Percentiles rank a stretch among this genome's conserved stretches.
Evolutionary conservation across 2,888 invertebrate genomes (phyloP).

Genomic region (Monopis laevigella): DNA sequence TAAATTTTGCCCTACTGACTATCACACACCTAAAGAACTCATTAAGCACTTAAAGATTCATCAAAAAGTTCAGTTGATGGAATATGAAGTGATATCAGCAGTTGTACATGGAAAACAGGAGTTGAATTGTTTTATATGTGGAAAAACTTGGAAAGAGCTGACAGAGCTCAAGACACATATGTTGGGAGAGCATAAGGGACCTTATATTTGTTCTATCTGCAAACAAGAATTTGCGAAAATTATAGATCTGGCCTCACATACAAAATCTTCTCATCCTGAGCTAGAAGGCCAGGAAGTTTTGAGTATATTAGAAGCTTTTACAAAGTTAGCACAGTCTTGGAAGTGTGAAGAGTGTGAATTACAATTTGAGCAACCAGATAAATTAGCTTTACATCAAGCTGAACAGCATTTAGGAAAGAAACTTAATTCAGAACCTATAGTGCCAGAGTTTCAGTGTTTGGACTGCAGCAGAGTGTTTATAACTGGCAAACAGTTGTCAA

Average conservation of each 20-base stretch:
- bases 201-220: slow-evolving; percentile 45
- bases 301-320: slow-evolving; percentile 51
- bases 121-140: slow-evolving; percentile 48
- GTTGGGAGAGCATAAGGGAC: slow-evolving; percentile 49
- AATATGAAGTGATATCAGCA: slow-evolving; percentile 54
- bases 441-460: slow-evolving; percentile 35
- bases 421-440: not conserved
- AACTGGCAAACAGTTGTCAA: slow-evolving; percentile 46
- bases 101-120: slow-evolving; percentile 48
- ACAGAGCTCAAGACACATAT: slow-evolving; percentile 49
- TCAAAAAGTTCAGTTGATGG: slow-evolving; percentile 54
- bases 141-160: slow-evolving; percentile 37
- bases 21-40: slow-evolving; percentile 46
- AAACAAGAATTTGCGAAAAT: slow-evolving; percentile 43
- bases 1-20: slow-evolving; percentile 59
- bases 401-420: slow-evolving; percentile 30
- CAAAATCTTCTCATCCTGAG: slow-evolving; percentile 45
- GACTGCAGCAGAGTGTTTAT: slow-evolving; percentile 52
- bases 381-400: slow-evolving; percentile 47
- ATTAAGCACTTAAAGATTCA: slow-evolving; percentile 53
- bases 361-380: slow-evolving; percentile 47
- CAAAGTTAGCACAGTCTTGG: slow-evolving; percentile 52
- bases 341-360: slow-evolving; percentile 55
- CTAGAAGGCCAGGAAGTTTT: slow-evolving; percentile 47
- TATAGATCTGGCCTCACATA: slow-evolving; percentile 48